Evolutionary conservation across 1,140 invertebrate genomes (phyloP).

Genomic region (Matsumurasca onukii): DNA sequence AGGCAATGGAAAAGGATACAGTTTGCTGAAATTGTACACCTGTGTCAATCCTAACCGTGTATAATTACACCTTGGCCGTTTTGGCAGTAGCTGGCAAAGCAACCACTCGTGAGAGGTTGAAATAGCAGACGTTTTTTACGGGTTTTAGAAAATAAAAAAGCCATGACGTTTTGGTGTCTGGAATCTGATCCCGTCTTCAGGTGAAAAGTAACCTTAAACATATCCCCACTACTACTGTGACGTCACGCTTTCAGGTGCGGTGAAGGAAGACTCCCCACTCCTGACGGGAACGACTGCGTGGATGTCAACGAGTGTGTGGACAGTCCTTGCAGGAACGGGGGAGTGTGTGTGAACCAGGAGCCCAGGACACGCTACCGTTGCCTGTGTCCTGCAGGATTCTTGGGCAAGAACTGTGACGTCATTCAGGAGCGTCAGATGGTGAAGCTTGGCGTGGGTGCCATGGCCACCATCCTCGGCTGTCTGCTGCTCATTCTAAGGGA

Average conservation of each 20-base stretch:
- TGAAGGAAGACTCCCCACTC: conserved; percentile 81
- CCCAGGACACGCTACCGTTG: conserved; percentile 77
- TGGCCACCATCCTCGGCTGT: conserved; percentile 90
- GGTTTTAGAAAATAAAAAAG: no score
- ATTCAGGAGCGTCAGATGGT: conserved; percentile 88
- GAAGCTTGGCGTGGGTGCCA: conserved; percentile 87
- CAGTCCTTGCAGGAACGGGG: conserved; percentile 86
- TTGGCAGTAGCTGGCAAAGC: neutral
- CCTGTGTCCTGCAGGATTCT: conserved; percentile 86
- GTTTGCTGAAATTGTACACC: no score
- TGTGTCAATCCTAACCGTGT: no score
- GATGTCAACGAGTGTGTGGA: conserved; percentile 93
- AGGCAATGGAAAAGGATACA: no score
- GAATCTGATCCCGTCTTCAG: no score
- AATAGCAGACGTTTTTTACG: neutral
- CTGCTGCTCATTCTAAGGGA: conserved; percentile 80
- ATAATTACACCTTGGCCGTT: neutral
- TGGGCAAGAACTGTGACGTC: conserved; percentile 90
- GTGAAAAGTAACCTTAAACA: no score
- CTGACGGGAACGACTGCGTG: conserved; percentile 85
- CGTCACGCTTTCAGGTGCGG: conserved; percentile 79
- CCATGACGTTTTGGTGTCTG: no score
- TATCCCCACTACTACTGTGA: no score
- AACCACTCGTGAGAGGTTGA: neutral
- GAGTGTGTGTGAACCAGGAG: conserved; percentile 84